phyloP scores from a whole-genome alignment of 2,797 vertebrate species.

The Pampus argenteus region DNA sequence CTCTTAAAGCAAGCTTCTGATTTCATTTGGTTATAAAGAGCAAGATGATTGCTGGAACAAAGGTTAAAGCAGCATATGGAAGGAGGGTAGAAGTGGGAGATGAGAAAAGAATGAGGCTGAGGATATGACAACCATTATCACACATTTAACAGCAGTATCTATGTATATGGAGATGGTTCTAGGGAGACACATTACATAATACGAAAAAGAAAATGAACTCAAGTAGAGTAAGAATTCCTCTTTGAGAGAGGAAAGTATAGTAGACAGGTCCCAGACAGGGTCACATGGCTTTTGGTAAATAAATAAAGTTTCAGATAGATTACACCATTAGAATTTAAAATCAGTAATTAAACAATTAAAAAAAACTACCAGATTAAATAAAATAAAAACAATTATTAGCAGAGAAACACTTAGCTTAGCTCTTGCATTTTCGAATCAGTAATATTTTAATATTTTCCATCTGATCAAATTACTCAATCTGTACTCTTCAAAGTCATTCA shows the following conservation, averaged over 20 bases:
- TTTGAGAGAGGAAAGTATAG: neutral
- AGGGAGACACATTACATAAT: constrained; percentile 14
- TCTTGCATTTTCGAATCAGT: neutral
- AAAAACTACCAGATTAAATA: neutral
- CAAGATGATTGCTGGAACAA: constrained; percentile 25
- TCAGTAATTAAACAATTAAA: neutral
- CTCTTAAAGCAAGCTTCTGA: constrained; percentile 17
- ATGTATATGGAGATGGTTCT: constrained; percentile 21
- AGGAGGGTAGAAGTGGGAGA: constrained; percentile 8
- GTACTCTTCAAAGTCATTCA: constrained; percentile 24
- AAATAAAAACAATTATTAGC: neutral
- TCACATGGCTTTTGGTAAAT: neutral
- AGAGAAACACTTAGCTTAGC: neutral
- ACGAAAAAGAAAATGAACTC: neutral
- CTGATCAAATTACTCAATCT: constrained; percentile 5
- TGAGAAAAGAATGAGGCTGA: constrained; percentile 23
- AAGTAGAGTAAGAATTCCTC: neutral
- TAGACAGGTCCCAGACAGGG: neutral
- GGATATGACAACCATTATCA: constrained; percentile 44
- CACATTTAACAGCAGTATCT: constrained; percentile 26
- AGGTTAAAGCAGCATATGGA: constrained; percentile 22
- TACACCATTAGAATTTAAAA: neutral
- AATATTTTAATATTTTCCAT: constrained; percentile 18
- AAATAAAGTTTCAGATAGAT: neutral
- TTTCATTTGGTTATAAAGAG: constrained; percentile 29